Base-by-base conservation (phyloP, 2,113 vertebrate genomes). In the Peromyscus maniculatus region DNA sequence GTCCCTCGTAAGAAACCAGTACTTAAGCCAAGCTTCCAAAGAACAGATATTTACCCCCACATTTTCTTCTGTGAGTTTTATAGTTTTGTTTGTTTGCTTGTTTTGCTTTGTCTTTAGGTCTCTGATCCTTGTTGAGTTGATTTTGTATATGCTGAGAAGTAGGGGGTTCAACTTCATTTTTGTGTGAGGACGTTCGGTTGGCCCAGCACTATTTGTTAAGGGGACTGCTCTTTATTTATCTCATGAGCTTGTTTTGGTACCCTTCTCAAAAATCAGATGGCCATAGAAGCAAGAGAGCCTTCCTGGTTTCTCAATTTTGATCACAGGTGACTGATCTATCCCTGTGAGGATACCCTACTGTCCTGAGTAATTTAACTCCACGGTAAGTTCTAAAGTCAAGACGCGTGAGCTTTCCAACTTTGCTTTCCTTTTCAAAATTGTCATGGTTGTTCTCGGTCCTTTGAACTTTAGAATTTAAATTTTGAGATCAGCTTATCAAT, bases 51-150 rank as follows among this genome's bases (percentile, higher is more conserved):
- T 93, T 80, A n/a, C 11, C 7, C n/a, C 16, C 52, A 33, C 59
- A 39, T 59, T 96, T 88, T 55, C 55, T 89, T 91, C 43, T 43
- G 43, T 43, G 43, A 43, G 43, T 43, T 43, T 43, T 43, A 43
- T 43, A 43, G 43, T 43, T 43, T 43, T 43, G 43, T 43, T 43
- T 43, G 43, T 43, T 43, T 43, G 43, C 43, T 43, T 43, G 43
- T 43, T 43, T 43, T 43, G 43, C 43, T 43, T 43, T 43, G 43
- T 43, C 43, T 43, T 95, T 80, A 86, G 10, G 6, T 80, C 52
- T 89, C 78, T 95, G 77, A 57, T 16, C 49, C 43, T 93, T 62
- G 95, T 80, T 71, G 49, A 91, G 49, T 75, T 91, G n/a, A 71
- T 21, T 87, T 91, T 91, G 2, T 64, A 21, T 46, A 7, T 86